Conservation (phyloP, 1,140 invertebrate species). For the Euura saliciscinereae region DNA sequence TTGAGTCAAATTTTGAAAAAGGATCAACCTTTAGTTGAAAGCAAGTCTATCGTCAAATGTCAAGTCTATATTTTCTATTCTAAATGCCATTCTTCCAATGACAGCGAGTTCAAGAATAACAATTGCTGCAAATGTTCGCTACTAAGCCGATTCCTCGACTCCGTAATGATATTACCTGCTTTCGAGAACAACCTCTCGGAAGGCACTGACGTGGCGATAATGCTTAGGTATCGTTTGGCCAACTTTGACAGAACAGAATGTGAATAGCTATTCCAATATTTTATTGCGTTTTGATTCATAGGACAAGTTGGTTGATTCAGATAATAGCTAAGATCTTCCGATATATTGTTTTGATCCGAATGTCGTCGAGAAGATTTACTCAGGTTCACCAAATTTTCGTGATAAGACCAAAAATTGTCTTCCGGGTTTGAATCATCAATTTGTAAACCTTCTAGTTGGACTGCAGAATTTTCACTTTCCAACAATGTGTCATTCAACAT, state of each 20-base stretch:
- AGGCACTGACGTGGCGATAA: slow-evolving; percentile 46
- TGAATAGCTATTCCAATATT: slow-evolving; percentile 38
- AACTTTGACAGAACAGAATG: slow-evolving; percentile 25
- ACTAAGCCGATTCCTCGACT: slow-evolving; percentile 21
- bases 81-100: slow-evolving; percentile 16
- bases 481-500: neutral
- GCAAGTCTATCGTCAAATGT: too few species aligned
- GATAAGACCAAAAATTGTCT: neutral
- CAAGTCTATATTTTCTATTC: too few species aligned
- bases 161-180: slow-evolving; percentile 32
- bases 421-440: too few species aligned
- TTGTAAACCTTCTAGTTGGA: neutral
- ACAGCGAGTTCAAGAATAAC: slow-evolving; percentile 18
- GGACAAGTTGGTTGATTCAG: slow-evolving; percentile 11
- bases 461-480: neutral
- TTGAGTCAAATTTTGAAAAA: too few species aligned
- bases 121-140: slow-evolving; percentile 22
- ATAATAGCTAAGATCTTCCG: slow-evolving; percentile 19
- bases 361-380: neutral
- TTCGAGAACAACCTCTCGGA: slow-evolving; percentile 52
- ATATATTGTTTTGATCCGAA: slow-evolving; percentile 18
- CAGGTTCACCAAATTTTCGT: neutral
- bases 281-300: slow-evolving; percentile 46
- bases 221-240: slow-evolving; percentile 40
- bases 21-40: too few species aligned